Percentiles rank a stretch among this genome's conserved stretches.
Evolutionary conservation across 2,888 invertebrate genomes (phyloP).

Genomic region (Drosophila limbata): DNA sequence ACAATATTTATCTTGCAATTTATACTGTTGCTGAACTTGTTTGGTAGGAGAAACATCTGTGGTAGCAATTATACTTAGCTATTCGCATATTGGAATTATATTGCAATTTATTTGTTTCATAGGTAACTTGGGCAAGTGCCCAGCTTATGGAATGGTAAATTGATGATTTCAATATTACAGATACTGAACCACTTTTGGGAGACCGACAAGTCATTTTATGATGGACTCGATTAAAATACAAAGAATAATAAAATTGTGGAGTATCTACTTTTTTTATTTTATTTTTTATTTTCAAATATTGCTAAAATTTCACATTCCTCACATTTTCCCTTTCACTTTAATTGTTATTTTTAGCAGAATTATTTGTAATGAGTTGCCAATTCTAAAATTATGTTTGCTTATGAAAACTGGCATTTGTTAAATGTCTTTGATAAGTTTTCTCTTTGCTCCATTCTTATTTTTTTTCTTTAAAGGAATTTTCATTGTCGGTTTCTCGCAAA

Average conservation of each 20-base stretch:
- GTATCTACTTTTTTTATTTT: too few relatives aligned
- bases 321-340: neutral
- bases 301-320: neutral
- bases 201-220: too few relatives aligned
- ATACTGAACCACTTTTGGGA: neutral
- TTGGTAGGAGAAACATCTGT: neutral
- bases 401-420: conserved; percentile 21
- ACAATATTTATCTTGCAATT: conserved; percentile 73
- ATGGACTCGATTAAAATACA: neutral
- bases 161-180: conserved; percentile 5
- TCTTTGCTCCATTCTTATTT: neutral
- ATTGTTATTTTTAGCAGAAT: conserved; percentile 11
- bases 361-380: conserved; percentile 14
- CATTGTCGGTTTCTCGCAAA: conserved; percentile 7
- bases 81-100: conserved; percentile 6
- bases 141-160: neutral
- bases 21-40: conserved; percentile 37
- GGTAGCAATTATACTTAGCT: conserved; percentile 23
- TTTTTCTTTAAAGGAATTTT: conserved; percentile 9
- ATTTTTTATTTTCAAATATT: neutral
- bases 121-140: neutral
- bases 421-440: conserved; percentile 24
- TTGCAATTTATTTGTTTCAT: conserved; percentile 20
- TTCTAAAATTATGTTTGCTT: neutral
- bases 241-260: neutral